phyloP scores from a whole-genome alignment of 2,888 invertebrate species.

The Meiosimyza decipiens region DNA sequence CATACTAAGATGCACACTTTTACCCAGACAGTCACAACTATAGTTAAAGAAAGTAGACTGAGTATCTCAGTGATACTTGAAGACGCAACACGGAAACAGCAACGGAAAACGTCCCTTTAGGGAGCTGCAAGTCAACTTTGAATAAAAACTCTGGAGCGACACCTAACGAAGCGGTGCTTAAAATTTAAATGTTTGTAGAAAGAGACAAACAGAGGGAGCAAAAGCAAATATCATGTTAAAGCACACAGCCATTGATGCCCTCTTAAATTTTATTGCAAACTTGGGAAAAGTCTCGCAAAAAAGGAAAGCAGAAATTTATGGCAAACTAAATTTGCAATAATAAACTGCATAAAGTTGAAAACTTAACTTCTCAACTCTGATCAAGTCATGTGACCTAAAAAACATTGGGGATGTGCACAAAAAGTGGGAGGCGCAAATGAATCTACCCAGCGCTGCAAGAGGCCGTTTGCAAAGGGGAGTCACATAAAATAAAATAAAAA shows the following conservation, averaged over 20 bases:
- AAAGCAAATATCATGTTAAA: not conserved
- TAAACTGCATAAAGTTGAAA: not conserved
- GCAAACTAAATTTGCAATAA: too few relatives aligned
- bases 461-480: not conserved
- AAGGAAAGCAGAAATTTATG: not conserved
- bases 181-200: slow-evolving; percentile 11
- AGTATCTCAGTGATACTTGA: slow-evolving; percentile 7
- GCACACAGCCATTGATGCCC: not conserved
- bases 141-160: slow-evolving; percentile 23
- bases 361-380: too few relatives aligned
- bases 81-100: slow-evolving; percentile 23
- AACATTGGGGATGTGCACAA: not conserved
- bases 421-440: not conserved
- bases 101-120: slow-evolving; percentile 31
- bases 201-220: not conserved
- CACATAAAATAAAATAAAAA: not conserved
- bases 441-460: not conserved
- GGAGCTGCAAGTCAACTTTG: slow-evolving; percentile 37
- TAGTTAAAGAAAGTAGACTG: not conserved
- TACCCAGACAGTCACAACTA: too few relatives aligned
- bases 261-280: not conserved
- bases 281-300: not conserved
- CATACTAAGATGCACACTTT: too few relatives aligned
- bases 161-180: slow-evolving; percentile 2
- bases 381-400: slow-evolving; percentile 2